These are phyloP conservation scores for Luehdorfia chinensis DNA, from an alignment of 1,140 invertebrate species.

Conservation along the genomic window DNA sequence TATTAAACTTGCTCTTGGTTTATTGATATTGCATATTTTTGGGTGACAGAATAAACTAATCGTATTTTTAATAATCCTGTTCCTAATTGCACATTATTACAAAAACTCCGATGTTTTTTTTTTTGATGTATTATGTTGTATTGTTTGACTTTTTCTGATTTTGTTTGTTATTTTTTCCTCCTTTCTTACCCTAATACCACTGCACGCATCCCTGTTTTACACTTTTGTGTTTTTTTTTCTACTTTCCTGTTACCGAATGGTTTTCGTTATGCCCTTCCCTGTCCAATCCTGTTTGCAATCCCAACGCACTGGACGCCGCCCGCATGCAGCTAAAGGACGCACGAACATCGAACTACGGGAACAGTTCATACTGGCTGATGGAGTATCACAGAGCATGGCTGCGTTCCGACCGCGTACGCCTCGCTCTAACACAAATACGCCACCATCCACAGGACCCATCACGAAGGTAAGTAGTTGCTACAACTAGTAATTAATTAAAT, in stretches of 20 bases:
- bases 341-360: constrained; percentile 99
- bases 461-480: constrained; percentile 87
- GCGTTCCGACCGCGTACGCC: constrained; percentile 95
- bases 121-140: constrained; percentile 15
- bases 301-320: constrained; percentile 76
- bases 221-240: constrained; percentile 64
- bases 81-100: constrained; percentile 14
- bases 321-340: constrained; percentile 95
- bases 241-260: constrained; percentile 58
- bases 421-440: constrained; percentile 85
- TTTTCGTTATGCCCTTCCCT: constrained; percentile 57
- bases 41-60: constrained; percentile 14
- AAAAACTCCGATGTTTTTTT: constrained; percentile 3
- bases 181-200: constrained; percentile 55
- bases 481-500: constrained; percentile 36
- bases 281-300: constrained; percentile 46
- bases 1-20: constrained; percentile 16
- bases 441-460: constrained; percentile 89
- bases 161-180: constrained; percentile 73
- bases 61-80: constrained; percentile 11
- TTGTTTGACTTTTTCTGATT: constrained; percentile 58
- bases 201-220: constrained; percentile 65
- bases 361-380: constrained; percentile 98
- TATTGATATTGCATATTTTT: constrained; percentile 4
- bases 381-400: constrained; percentile 98